Base-by-base conservation (phyloP, 2,113 vertebrate species). In the Fulica atra region DNA sequence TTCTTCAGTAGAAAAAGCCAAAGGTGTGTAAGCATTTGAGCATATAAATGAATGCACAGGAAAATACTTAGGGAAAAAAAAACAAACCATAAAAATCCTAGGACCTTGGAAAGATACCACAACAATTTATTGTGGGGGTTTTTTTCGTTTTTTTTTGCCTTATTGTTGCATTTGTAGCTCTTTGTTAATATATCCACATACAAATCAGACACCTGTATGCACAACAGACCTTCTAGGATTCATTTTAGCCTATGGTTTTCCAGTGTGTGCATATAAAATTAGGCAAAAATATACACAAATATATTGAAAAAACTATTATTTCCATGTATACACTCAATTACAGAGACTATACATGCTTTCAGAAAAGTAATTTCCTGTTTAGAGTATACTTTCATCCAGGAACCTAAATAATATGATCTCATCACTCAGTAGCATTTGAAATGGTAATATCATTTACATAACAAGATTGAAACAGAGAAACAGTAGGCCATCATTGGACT, bases 261-360 rank as follows among this genome's bases (percentile, higher is more conserved):
- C 35, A 36, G 10, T 50, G 23, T 17, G 0, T 48, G 7, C 15
- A 63, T 38, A 18, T 2, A 48, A 53, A 71, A 28, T 48, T 50
- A 25, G 0, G 0, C 17, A 2, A 13, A 46, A 46, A 28, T 5
- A 16, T 31, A 18, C 21, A 59, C 6, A 44, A 44, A 38, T 5
- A 42, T 10, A 31, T 3, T 3, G 1, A 44, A 38, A 68, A 68
- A 2, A 59, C 5, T 36, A 12, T 72, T 72, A 12, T 72, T 79
- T 38, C 3, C 8, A 19, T 25, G 14, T 7, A 36, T 46, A 10
- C 4, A 8, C 3, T 3, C 3, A 50, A 7, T 35, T 85, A 61
- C 10, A 48, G n/a, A 44, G 19, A 4, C 13, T 42, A 25, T 12
- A 10, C 3, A 33, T 1, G 17, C 6, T 86, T 91, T 72, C 24